A percentile compares a stretch with the other conserved stretches of the same genome.
Evolutionary conservation across 2,797 vertebrate species (phyloP).

Genomic region (Loriculus beryllinus): DNA sequence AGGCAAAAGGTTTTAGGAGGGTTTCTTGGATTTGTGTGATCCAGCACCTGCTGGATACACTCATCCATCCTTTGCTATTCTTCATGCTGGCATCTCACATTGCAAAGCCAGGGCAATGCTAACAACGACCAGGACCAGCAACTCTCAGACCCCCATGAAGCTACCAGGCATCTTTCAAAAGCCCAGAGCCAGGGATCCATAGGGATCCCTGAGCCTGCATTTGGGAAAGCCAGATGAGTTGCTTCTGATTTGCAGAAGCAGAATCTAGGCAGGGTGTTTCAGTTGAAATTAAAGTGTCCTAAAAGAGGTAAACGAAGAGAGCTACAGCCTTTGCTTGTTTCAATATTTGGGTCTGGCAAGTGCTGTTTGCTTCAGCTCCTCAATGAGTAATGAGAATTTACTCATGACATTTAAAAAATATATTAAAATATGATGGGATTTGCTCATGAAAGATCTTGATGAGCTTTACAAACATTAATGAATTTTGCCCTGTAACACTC

Average conservation of each 20-base stretch:
- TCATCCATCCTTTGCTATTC: not conserved
- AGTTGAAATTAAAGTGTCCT: not conserved
- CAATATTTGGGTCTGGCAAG: conserved; percentile 11
- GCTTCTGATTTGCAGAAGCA: not conserved
- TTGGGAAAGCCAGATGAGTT: not conserved
- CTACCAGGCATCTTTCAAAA: not conserved
- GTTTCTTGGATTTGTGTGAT: not conserved
- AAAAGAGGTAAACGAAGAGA: not conserved
- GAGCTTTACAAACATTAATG: conserved; percentile 46
- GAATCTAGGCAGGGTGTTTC: not conserved
- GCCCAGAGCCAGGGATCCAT: not conserved
- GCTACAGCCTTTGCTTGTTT: not conserved
- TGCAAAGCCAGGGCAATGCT: not conserved
- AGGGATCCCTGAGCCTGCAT: not conserved
- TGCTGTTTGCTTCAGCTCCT: not conserved
- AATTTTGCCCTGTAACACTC: conserved; percentile 40
- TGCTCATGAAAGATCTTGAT: conserved; percentile 54
- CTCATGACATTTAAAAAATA: conserved; percentile 17
- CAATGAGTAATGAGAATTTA: conserved; percentile 35
- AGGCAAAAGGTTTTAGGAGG: not conserved
- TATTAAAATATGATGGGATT: conserved; percentile 48
- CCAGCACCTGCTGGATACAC: not conserved
- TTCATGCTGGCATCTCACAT: not conserved
- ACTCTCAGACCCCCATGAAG: not conserved
- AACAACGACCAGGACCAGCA: not conserved